Conservation (phyloP, 2,113 vertebrate genomes). For the Callipepla californica region DNA sequence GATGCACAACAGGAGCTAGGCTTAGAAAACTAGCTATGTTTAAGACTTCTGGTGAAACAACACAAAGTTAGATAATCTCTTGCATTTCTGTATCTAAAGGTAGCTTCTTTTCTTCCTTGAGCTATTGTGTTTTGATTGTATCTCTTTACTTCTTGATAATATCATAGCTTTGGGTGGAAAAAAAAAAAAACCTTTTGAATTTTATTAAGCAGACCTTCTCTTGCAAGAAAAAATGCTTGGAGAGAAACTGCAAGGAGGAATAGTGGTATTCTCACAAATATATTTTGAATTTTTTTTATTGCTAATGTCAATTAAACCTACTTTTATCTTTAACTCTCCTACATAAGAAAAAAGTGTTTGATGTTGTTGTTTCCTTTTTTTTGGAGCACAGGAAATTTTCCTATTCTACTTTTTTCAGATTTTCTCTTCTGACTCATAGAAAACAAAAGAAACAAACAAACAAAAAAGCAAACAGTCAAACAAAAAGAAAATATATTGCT, state of each 20-base stretch:
- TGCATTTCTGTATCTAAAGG: background rate
- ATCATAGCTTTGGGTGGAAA: background rate
- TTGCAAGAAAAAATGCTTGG: background rate
- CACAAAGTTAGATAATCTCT: background rate
- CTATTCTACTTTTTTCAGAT: background rate
- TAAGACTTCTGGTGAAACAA: background rate
- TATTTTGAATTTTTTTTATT: background rate
- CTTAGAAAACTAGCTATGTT: background rate
- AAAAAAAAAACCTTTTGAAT: background rate
- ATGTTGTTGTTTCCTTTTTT: background rate
- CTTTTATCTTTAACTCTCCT: background rate
- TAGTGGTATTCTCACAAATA: accelerated
- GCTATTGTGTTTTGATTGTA: background rate
- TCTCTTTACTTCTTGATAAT: background rate
- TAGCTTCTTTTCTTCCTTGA: background rate
- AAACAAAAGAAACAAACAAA: background rate
- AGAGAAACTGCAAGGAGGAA: background rate
- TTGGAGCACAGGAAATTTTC: background rate
- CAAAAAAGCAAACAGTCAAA: background rate
- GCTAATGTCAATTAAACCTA: background rate
- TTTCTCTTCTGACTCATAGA: background rate
- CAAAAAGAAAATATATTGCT: background rate
- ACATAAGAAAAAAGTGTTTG: accelerated
- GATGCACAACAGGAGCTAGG: background rate
- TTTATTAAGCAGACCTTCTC: background rate